phyloP scores from a whole-genome alignment of 2,113 vertebrate genomes.

The Ageneiosus marmoratus region DNA sequence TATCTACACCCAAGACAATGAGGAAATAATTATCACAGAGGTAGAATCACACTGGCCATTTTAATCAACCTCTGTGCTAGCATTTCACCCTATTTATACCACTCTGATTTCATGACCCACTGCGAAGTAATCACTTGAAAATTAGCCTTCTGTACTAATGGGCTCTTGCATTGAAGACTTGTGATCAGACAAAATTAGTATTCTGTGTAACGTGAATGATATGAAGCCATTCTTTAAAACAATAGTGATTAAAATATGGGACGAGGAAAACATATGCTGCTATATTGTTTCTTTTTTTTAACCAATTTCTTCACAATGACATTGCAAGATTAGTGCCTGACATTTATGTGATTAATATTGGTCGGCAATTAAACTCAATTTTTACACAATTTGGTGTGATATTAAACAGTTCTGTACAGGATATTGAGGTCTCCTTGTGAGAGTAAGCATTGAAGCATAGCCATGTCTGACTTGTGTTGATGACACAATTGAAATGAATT shows the following conservation, averaged over 20 bases:
- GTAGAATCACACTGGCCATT: slow-evolving; percentile 80
- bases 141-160: slow-evolving; percentile 75
- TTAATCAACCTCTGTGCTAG: slow-evolving; percentile 80
- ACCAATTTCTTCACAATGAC: not conserved
- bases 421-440: not conserved
- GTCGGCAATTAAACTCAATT: not conserved
- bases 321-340: not conserved
- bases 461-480: not conserved
- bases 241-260: slow-evolving; percentile 42
- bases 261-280: not conserved
- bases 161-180: slow-evolving; percentile 66
- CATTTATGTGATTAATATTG: not conserved
- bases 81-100: slow-evolving; percentile 82
- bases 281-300: not conserved
- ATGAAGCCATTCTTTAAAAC: slow-evolving; percentile 58
- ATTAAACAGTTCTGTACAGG: not conserved
- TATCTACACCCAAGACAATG: slow-evolving; percentile 78
- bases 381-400: not conserved
- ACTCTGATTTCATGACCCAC: slow-evolving; percentile 79
- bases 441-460: not conserved
- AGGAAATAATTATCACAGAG: slow-evolving; percentile 82
- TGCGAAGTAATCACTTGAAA: slow-evolving; percentile 85
- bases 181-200: slow-evolving; percentile 73
- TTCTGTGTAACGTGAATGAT: slow-evolving; percentile 70
- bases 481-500: not conserved